Conservation (phyloP, 2,888 invertebrate species). For the Ichneumon xanthorius region DNA sequence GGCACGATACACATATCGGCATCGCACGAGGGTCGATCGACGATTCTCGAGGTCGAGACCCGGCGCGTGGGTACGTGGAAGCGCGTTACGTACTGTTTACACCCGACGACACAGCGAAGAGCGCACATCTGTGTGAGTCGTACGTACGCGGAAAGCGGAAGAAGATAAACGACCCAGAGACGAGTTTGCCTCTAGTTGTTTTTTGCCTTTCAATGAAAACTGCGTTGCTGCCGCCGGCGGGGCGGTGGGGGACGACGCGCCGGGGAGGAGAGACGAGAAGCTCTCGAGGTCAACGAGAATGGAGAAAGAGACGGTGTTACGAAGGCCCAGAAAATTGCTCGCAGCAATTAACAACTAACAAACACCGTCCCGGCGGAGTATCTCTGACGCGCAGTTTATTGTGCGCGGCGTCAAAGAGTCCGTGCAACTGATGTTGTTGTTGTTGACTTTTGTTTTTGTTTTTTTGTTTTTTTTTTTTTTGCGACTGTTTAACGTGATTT, state of each 20-base stretch:
- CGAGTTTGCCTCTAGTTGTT: conserved; percentile 39
- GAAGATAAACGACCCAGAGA: conserved; percentile 53
- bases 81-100: neutral
- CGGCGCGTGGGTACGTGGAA: neutral
- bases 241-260: neutral
- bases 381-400: no score
- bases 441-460: no score
- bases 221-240: neutral
- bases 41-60: conserved; percentile 41
- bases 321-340: conserved; percentile 15
- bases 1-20: neutral
- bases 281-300: conserved; percentile 63
- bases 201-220: conserved; percentile 51
- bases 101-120: neutral
- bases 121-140: neutral
- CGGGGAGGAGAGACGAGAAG: conserved; percentile 38
- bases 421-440: no score
- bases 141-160: conserved; percentile 53
- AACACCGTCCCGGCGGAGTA: neutral
- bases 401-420: no score
- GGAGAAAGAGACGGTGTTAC: conserved; percentile 57
- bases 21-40: conserved; percentile 40
- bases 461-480: no score
- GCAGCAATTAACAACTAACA: conserved; percentile 31
- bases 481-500: no score